Conservation (phyloP, 2,797 vertebrate species). For the Ceryle rudis region DNA sequence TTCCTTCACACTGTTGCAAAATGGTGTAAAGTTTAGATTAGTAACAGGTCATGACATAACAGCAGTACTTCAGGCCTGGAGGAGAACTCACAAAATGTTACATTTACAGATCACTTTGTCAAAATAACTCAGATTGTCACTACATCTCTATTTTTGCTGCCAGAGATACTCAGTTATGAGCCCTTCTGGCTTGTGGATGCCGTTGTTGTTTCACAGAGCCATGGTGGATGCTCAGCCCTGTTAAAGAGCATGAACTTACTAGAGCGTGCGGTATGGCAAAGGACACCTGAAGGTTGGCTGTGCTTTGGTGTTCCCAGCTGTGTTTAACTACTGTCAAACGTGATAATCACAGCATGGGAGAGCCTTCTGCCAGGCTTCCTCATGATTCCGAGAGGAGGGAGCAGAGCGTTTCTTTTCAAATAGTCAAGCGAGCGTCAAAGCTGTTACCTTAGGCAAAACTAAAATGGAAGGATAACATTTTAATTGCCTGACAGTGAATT, state of each 20-base stretch:
- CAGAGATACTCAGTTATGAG: not conserved
- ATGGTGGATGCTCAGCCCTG: not conserved
- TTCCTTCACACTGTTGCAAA: not conserved
- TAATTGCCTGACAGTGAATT: not conserved
- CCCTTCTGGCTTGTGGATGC: not conserved
- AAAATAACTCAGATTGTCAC: not conserved
- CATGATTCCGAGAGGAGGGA: fast-evolving
- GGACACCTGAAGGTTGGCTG: not conserved
- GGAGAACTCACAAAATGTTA: not conserved
- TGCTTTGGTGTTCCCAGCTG: not conserved
- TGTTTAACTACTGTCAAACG: not conserved
- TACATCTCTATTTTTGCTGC: not conserved
- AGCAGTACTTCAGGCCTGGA: not conserved
- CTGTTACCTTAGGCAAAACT: not conserved
- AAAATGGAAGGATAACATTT: not conserved
- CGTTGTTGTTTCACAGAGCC: not conserved
- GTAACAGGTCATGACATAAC: not conserved
- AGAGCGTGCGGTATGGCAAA: not conserved
- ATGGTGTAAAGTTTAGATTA: not conserved
- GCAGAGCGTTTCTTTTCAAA: not conserved
- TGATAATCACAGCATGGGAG: not conserved
- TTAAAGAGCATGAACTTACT: not conserved
- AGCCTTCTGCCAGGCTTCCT: not conserved
- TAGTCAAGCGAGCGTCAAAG: fast-evolving
- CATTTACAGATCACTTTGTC: not conserved